Percentiles rank a stretch among this genome's conserved stretches.
phyloP scores from a whole-genome alignment of 2,888 invertebrate genomes.

The Ceramica pisi region DNA sequence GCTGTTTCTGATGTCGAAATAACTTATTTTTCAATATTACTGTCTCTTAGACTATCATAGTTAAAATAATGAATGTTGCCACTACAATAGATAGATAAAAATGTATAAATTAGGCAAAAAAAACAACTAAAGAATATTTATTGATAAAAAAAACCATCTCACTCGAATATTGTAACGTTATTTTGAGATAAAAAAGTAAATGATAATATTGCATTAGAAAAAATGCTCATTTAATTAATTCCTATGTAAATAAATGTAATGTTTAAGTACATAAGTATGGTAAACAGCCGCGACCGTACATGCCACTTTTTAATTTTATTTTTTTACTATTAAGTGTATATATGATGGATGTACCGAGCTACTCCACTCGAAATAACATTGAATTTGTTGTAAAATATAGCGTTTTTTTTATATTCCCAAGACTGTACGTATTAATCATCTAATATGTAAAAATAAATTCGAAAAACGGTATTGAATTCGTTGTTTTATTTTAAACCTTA shows the following conservation, averaged over 20 bases:
- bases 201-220: slow-evolving; percentile 58
- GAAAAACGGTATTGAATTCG: slow-evolving; percentile 83
- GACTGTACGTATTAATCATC: slow-evolving; percentile 89
- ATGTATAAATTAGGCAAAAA: slow-evolving; percentile 82
- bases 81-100: slow-evolving; percentile 85
- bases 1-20: slow-evolving; percentile 1
- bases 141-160: slow-evolving; percentile 66
- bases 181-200: slow-evolving; percentile 58
- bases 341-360: slow-evolving; percentile 69
- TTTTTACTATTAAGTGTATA: slow-evolving; percentile 72
- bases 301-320: slow-evolving; percentile 69
- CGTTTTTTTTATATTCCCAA: slow-evolving; percentile 87
- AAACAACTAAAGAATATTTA: slow-evolving; percentile 67
- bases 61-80: slow-evolving; percentile 78
- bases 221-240: slow-evolving; percentile 76
- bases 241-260: slow-evolving; percentile 86
- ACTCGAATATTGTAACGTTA: slow-evolving; percentile 61
- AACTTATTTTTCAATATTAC: slow-evolving; percentile 58
- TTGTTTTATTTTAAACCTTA: slow-evolving; percentile 77
- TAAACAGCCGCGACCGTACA: slow-evolving; percentile 56
- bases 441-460: slow-evolving; percentile 89
- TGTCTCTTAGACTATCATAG: slow-evolving; percentile 46
- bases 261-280: slow-evolving; percentile 69
- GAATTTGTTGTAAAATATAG: slow-evolving; percentile 85
- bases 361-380: slow-evolving; percentile 66